Percentiles rank a stretch among this genome's conserved stretches.
These are phyloP conservation scores for Oconnorella tubifera DNA, from an alignment of 2,888 invertebrate species.

Conservation along the genomic window DNA sequence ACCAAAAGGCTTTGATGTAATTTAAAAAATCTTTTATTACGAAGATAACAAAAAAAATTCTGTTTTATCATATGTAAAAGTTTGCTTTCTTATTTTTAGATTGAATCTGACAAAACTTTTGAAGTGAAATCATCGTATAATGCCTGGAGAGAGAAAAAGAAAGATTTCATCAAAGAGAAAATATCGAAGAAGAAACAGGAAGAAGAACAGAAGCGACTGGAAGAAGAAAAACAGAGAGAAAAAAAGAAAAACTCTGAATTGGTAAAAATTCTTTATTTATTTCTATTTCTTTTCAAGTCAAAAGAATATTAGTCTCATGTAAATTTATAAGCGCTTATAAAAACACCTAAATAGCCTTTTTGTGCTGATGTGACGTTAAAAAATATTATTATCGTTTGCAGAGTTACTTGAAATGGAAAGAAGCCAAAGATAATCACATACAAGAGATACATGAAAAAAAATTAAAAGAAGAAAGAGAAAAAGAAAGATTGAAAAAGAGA, in stretches of 20 bases:
- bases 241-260: not conserved
- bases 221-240: not conserved
- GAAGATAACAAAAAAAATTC: no score
- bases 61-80: no score
- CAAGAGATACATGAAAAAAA: not conserved
- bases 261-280: not conserved
- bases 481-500: not conserved
- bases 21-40: no score
- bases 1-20: no score
- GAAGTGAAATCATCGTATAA: not conserved
- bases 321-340: not conserved
- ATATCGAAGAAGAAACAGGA: not conserved
- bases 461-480: not conserved
- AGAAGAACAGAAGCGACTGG: not conserved
- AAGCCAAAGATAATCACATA: not conserved
- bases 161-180: not conserved
- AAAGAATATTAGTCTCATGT: not conserved
- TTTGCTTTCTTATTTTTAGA: no score
- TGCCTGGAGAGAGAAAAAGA: not conserved
- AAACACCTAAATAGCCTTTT: no score
- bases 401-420: slow-evolving; percentile 4
- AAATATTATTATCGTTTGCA: no score
- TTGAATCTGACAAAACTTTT: not conserved
- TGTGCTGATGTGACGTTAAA: no score
- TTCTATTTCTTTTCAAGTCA: not conserved